A percentile compares a stretch with the other conserved stretches of the same genome.
Evolutionary conservation across 2,797 vertebrate species (phyloP).

Genomic region (Onychomys torridus): DNA sequence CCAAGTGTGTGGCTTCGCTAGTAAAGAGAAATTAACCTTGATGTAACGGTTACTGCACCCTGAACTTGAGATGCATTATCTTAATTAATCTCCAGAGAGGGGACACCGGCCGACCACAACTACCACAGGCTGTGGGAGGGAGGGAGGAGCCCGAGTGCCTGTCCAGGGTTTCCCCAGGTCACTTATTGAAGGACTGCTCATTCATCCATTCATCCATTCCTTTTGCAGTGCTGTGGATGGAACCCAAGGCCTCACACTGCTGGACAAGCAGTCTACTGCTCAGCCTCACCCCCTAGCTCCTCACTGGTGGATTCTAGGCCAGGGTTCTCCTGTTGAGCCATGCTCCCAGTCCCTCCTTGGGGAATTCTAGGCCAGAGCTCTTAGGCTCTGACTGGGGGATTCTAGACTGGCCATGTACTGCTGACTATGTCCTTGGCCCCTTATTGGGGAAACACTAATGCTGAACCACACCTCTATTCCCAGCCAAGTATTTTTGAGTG

Average conservation of each 20-base stretch:
- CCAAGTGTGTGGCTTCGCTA: neutral
- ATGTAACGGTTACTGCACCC: neutral
- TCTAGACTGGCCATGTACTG: neutral
- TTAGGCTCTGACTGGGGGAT: neutral
- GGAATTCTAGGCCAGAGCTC: neutral
- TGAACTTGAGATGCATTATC: neutral
- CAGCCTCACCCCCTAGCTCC: neutral
- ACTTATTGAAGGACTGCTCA: neutral
- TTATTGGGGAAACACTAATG: neutral
- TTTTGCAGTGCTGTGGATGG: neutral
- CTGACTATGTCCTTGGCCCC: neutral
- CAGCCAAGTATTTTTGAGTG: neutral
- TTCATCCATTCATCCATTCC: neutral
- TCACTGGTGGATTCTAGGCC: neutral
- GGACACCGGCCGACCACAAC: neutral
- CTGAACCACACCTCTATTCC: neutral
- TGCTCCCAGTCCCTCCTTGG: neutral
- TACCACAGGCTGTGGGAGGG: neutral
- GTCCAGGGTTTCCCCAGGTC: neutral
- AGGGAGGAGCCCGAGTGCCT: neutral
- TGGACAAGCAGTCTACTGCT: neutral
- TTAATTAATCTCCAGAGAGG: conserved; percentile 7
- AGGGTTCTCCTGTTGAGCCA: neutral
- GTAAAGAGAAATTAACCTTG: neutral
- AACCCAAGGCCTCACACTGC: neutral